Conservation (phyloP, 1,140 invertebrate genomes). For the Drosophila micromelanica region DNA sequence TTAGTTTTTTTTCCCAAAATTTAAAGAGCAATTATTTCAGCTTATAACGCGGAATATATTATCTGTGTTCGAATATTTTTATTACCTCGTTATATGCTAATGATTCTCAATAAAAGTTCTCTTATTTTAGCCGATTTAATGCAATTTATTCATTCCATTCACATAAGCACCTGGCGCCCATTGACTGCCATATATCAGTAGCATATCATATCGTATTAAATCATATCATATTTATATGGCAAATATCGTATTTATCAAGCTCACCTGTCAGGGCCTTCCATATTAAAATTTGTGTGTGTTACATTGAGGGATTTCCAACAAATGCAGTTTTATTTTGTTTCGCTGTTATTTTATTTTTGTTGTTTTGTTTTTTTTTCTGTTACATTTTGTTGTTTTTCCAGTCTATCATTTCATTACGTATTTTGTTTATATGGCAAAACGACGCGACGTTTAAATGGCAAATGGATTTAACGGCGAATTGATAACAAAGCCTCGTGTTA, state of each 20-base stretch:
- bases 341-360: slow-evolving; percentile 16
- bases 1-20: too few relatives aligned
- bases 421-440: slow-evolving; percentile 30
- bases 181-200: slow-evolving; percentile 1
- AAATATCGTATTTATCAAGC: slow-evolving; percentile 37
- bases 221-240: slow-evolving; percentile 2
- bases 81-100: too few relatives aligned
- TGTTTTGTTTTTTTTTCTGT: slow-evolving; percentile 5
- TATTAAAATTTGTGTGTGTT: slow-evolving; percentile 13
- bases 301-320: slow-evolving; percentile 43
- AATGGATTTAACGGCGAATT: slow-evolving; percentile 60
- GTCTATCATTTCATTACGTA: slow-evolving; percentile 14
- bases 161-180: not conserved
- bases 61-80: too few relatives aligned
- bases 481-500: slow-evolving; percentile 48
- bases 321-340: slow-evolving; percentile 41
- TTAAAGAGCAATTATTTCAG: too few relatives aligned
- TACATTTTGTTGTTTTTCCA: slow-evolving; percentile 13
- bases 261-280: slow-evolving; percentile 53
- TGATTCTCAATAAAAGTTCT: too few relatives aligned
- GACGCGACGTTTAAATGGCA: slow-evolving; percentile 33
- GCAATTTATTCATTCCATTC: not conserved
- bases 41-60: too few relatives aligned
- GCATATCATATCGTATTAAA: slow-evolving; percentile 9
- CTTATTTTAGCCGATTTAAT: too few relatives aligned